Conservation (phyloP, 2,888 invertebrate species). For the Epinotia brunnichana region DNA sequence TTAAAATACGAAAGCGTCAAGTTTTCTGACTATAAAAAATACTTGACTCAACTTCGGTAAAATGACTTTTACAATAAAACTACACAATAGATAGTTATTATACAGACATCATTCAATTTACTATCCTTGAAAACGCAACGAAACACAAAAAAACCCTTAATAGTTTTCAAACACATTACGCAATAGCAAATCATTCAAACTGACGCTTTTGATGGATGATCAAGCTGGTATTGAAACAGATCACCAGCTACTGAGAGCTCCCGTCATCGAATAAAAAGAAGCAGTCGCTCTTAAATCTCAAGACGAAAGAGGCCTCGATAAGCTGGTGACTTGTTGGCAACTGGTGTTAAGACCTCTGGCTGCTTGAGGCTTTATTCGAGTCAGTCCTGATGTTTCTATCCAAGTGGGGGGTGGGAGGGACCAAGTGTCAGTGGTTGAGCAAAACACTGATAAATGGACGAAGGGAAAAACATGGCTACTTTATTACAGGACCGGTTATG, state of each 20-base stretch:
- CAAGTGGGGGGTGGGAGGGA: conserved; percentile 48
- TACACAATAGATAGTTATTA: conserved; percentile 8
- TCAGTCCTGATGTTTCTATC: conserved; percentile 21
- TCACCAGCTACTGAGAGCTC: conserved; percentile 56
- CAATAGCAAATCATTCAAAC: conserved; percentile 69
- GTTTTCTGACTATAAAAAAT: background rate
- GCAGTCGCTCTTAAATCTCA: conserved; percentile 18
- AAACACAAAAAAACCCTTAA: conserved; percentile 59
- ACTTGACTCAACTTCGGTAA: background rate
- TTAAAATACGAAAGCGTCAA: background rate
- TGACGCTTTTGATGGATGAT: conserved; percentile 72
- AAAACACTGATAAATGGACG: conserved; percentile 78
- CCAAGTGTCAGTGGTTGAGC: conserved; percentile 60
- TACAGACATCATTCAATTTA: conserved; percentile 14
- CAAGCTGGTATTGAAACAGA: conserved; percentile 64
- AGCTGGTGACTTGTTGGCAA: conserved; percentile 16
- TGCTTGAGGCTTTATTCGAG: background rate
- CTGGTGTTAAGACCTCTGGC: conserved; percentile 17
- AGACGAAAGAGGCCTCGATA: conserved; percentile 24
- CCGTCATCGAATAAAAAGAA: conserved; percentile 20
- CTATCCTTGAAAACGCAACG: conserved; percentile 46
- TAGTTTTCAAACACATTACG: conserved; percentile 74
- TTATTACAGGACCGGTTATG: conserved; percentile 79
- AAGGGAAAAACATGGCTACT: conserved; percentile 80
- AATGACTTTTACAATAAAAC: background rate